Percentiles rank a stretch among this genome's conserved stretches.
phyloP scores from a whole-genome alignment of 2,888 invertebrate species.

The Sthenelais limicola region DNA sequence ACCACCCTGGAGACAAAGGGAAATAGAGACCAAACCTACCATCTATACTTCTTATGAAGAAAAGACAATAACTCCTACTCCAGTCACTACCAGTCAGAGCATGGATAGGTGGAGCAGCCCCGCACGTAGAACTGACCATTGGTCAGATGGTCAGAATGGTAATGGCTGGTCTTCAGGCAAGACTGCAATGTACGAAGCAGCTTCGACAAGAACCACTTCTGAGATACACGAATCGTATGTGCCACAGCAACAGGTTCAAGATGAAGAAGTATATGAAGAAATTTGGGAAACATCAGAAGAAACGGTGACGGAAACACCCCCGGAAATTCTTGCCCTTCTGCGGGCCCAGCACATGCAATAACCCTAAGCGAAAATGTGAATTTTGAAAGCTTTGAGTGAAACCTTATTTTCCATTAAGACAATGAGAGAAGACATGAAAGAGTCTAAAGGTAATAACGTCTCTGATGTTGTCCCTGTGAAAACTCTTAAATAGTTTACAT shows the following conservation, averaged over 20 bases:
- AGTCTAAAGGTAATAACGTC: too few species aligned
- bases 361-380: too few species aligned
- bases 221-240: constrained; percentile 9
- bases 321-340: constrained; percentile 47
- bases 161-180: constrained; percentile 25
- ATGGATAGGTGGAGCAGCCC: too few species aligned
- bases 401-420: too few species aligned
- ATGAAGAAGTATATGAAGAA: background rate
- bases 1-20: background rate
- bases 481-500: too few species aligned
- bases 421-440: too few species aligned
- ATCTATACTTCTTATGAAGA: background rate
- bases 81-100: too few species aligned
- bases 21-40: background rate
- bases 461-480: too few species aligned
- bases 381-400: too few species aligned
- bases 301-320: constrained; percentile 52
- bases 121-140: constrained; percentile 5
- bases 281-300: constrained; percentile 43
- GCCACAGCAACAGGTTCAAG: constrained; percentile 13
- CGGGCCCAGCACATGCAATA: constrained; percentile 26
- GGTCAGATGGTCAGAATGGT: constrained; percentile 23
- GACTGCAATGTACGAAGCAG: background rate
- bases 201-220: constrained; percentile 4
- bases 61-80: too few species aligned